Conservation (phyloP, 2,888 invertebrate genomes). For the Suillia variegata region DNA sequence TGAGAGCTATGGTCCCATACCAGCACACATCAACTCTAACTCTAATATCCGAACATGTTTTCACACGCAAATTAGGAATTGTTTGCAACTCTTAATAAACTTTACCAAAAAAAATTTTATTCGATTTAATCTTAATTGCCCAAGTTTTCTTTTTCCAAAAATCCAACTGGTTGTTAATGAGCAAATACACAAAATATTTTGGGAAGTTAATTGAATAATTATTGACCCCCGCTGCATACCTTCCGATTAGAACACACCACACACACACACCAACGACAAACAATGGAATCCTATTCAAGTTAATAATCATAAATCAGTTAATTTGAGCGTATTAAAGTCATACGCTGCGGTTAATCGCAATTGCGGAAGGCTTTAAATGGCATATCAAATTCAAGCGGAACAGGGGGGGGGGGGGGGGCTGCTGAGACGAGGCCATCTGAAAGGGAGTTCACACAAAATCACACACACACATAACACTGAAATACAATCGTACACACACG, state of each 20-base stretch:
- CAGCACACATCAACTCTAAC: too few species aligned
- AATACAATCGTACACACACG: background rate
- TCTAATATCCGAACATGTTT: too few species aligned
- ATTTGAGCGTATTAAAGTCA: background rate
- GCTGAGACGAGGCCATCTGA: background rate
- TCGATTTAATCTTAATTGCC: background rate
- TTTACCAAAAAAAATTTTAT: background rate
- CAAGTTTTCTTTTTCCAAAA: background rate
- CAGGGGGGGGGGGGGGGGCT: too few species aligned
- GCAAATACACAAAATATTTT: too few species aligned
- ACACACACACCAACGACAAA: background rate
- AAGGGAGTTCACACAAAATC: background rate
- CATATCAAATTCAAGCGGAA: background rate
- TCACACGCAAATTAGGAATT: too few species aligned
- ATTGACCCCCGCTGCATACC: too few species aligned
- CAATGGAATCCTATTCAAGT: background rate
- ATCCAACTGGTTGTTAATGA: too few species aligned
- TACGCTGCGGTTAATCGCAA: background rate
- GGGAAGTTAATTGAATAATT: too few species aligned
- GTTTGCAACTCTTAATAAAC: too few species aligned
- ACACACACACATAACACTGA: background rate
- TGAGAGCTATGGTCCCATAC: too few species aligned
- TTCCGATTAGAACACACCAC: too few species aligned
- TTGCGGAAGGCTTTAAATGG: background rate
- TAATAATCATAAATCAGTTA: constrained; percentile 5